A percentile compares a stretch with the other conserved stretches of the same genome.
phyloP scores from a whole-genome alignment of 2,888 invertebrate genomes.

The Prosopocoilus inquinatus region DNA sequence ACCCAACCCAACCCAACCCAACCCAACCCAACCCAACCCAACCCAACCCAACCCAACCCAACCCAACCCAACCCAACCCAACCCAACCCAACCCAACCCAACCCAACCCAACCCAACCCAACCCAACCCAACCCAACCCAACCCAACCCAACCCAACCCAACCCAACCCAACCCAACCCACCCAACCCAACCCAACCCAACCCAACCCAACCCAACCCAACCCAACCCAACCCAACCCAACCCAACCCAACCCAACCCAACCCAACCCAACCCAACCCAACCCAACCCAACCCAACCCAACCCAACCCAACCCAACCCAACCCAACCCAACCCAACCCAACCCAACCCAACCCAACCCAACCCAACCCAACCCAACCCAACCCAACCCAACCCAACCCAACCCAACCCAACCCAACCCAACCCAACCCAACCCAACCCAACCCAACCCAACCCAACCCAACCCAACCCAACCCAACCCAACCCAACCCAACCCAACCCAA shows the following conservation, averaged over 20 bases:
- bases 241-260: conserved; percentile 2
- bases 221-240: conserved; percentile 1
- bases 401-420: conserved; percentile 14
- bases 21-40: conserved; percentile 14
- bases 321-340: conserved; percentile 20
- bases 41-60: conserved; percentile 11
- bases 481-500: conserved; percentile 8
- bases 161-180: conserved; percentile 12
- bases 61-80: conserved; percentile 13
- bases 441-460: conserved; percentile 13
- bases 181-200: conserved; percentile 1
- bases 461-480: conserved; percentile 5
- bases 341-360: conserved; percentile 14
- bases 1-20: neutral
- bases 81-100: conserved; percentile 14
- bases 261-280: conserved; percentile 2
- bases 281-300: neutral
- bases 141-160: conserved; percentile 14
- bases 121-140: conserved; percentile 14
- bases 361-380: conserved; percentile 14
- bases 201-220: conserved; percentile 1
- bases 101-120: conserved; percentile 14
- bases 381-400: conserved; percentile 14
- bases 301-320: conserved; percentile 17
- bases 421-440: conserved; percentile 14